Evolutionary conservation across 2,888 invertebrate species (phyloP).

Genomic region (Stenolophus ochropezus): DNA sequence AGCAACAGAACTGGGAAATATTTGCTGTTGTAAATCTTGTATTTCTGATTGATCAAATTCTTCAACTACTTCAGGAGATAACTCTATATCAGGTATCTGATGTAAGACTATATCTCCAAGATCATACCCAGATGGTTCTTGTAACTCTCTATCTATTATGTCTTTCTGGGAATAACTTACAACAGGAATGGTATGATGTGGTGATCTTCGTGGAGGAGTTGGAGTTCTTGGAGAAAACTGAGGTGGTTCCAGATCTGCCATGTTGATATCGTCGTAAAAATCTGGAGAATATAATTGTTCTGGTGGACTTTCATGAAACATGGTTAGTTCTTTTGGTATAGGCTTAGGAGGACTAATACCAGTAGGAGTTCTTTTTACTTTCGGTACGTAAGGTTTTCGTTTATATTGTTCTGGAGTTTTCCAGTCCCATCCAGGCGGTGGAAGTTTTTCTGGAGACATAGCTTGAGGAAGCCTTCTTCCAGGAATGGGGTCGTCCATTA

Average conservation of each 20-base stretch:
- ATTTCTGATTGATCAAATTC: background rate
- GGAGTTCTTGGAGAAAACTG: background rate
- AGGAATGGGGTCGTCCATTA: slow-evolving; percentile 28
- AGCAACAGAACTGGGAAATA: no score
- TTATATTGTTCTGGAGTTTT: background rate
- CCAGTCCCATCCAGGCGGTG: background rate
- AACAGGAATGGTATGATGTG: background rate
- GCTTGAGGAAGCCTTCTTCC: background rate
- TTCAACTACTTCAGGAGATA: background rate
- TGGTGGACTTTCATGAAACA: slow-evolving; percentile 20
- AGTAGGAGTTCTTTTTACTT: background rate
- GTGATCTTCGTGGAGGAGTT: background rate
- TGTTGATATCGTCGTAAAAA: background rate
- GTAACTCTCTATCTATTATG: background rate
- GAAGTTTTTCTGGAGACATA: background rate
- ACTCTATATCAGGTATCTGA: background rate
- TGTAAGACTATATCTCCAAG: background rate
- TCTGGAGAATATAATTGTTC: background rate
- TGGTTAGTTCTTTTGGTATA: background rate
- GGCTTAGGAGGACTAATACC: background rate
- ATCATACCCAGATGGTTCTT: background rate
- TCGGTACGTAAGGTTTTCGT: background rate
- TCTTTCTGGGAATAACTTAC: background rate
- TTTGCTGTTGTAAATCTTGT: no score
- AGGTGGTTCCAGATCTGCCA: no score